These are phyloP conservation scores for Lagria hirta DNA, from an alignment of 2,888 invertebrate genomes.

Conservation along the genomic window DNA sequence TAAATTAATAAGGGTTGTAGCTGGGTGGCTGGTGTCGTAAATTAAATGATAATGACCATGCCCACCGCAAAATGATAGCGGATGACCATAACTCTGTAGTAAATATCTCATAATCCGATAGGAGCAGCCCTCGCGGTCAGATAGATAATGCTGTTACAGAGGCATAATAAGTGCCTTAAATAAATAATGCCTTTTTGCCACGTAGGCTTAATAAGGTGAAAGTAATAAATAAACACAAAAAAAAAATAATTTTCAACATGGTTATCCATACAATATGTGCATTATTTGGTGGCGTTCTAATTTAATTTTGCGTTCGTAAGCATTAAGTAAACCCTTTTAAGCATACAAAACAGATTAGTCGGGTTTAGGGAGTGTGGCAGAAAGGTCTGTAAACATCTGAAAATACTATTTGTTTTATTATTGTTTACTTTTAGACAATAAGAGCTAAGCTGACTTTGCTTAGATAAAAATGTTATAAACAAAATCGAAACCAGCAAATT, in stretches of 20 bases:
- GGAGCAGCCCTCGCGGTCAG: slow-evolving; percentile 26
- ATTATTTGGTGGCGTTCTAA: too few relatives aligned
- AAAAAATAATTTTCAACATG: too few relatives aligned
- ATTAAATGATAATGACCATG: slow-evolving; percentile 36
- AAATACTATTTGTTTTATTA: slow-evolving; percentile 12
- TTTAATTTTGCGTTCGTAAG: too few relatives aligned
- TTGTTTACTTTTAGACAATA: too few relatives aligned
- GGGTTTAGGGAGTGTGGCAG: slow-evolving; percentile 4
- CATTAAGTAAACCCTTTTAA: slow-evolving; percentile 15
- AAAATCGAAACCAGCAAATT: slow-evolving; percentile 9
- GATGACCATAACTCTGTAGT: slow-evolving; percentile 45
- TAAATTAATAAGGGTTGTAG: slow-evolving; percentile 30
- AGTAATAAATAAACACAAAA: too few relatives aligned
- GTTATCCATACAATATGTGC: too few relatives aligned
- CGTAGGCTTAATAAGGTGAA: too few relatives aligned
- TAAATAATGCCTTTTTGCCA: too few relatives aligned
- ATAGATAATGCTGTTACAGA: slow-evolving; percentile 33
- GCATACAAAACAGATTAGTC: slow-evolving; percentile 12
- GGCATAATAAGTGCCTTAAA: too few relatives aligned
- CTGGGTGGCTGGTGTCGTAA: slow-evolving; percentile 22
- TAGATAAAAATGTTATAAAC: too few relatives aligned
- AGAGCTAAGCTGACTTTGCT: too few relatives aligned
- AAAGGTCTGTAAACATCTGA: slow-evolving; percentile 11
- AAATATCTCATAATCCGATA: slow-evolving; percentile 42
- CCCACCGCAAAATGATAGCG: slow-evolving; percentile 39